Conservation (phyloP, 2,797 vertebrate genomes). For the Momotus momota region DNA sequence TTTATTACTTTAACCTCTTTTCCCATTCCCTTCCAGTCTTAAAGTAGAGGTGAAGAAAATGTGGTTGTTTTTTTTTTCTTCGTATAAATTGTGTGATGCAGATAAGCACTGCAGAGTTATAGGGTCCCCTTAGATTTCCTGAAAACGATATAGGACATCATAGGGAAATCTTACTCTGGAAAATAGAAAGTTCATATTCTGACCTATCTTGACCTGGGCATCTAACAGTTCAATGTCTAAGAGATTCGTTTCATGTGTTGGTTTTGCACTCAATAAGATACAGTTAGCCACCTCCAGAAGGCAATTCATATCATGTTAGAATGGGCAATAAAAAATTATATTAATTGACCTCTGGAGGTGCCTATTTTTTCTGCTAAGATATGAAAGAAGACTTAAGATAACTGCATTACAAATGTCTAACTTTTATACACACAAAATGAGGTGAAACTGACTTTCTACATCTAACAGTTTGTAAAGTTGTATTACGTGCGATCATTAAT, state of each 20-base stretch:
- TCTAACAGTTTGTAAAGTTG: not conserved
- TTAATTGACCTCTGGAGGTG: not conserved
- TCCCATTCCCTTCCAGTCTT: not conserved
- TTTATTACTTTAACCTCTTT: not conserved
- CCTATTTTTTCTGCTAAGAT: not conserved
- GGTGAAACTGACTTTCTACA: not conserved
- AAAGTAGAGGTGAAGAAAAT: not conserved
- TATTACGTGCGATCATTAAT: not conserved
- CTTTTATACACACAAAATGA: not conserved
- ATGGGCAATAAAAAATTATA: not conserved
- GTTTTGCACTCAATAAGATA: not conserved
- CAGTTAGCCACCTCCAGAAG: not conserved
- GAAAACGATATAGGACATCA: not conserved
- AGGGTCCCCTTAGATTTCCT: not conserved
- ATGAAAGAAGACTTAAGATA: not conserved
- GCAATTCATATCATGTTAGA: not conserved
- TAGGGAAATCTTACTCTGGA: not conserved
- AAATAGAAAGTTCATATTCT: not conserved
- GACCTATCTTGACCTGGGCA: not conserved
- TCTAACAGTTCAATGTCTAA: not conserved
- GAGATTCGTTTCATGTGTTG: not conserved
- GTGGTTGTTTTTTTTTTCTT: fast-evolving
- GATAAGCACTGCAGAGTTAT: not conserved
- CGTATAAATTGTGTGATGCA: not conserved
- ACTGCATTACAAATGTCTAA: not conserved